These are phyloP conservation scores for Heterocephalus glaber DNA, from an alignment of 2,113 vertebrate genomes.

Conservation along the genomic window DNA sequence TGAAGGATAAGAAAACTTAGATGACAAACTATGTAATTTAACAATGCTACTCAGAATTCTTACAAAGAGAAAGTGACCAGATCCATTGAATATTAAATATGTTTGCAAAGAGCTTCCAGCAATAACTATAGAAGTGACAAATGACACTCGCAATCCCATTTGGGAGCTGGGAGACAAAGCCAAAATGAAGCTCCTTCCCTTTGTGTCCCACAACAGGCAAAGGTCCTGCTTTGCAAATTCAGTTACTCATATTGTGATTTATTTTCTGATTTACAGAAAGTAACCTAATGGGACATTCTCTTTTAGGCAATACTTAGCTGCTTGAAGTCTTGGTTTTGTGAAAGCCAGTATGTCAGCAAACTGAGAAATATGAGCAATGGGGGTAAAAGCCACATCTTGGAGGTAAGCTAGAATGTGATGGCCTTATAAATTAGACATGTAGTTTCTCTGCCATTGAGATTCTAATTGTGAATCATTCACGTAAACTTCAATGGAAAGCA, in stretches of 20 bases:
- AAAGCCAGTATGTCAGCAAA: slow-evolving; percentile 65
- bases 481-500: slow-evolving; percentile 72
- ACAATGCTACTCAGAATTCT: background rate
- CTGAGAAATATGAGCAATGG: slow-evolving; percentile 12
- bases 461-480: slow-evolving; percentile 80
- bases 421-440: slow-evolving; percentile 71
- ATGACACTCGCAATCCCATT: background rate
- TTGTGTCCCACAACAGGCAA: background rate
- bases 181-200: background rate
- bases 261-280: background rate
- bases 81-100: slow-evolving; percentile 4
- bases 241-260: background rate
- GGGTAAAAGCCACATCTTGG: slow-evolving; percentile 16
- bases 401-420: slow-evolving; percentile 73
- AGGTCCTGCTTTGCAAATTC: background rate
- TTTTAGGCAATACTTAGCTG: slow-evolving; percentile 53
- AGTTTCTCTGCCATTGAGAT: slow-evolving; percentile 64
- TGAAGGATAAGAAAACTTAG: background rate
- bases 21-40: background rate
- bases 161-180: background rate
- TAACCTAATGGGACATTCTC: slow-evolving; percentile 33
- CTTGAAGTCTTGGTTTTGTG: slow-evolving; percentile 72
- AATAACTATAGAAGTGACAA: background rate
- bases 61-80: background rate
- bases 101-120: slow-evolving; percentile 2